Conservation (phyloP, 2,113 vertebrate species). For the Engraulis encrasicolus region DNA sequence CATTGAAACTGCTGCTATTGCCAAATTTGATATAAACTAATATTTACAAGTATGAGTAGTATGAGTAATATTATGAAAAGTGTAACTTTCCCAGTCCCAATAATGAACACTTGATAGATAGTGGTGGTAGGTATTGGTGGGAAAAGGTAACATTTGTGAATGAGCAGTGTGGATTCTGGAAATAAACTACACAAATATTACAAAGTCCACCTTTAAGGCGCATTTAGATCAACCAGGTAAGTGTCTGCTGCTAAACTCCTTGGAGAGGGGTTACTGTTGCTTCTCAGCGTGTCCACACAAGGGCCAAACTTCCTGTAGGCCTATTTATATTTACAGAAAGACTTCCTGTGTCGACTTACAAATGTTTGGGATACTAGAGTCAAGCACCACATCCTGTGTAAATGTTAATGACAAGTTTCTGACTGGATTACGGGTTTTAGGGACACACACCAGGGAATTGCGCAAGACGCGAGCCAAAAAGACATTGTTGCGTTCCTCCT, state of each 20-base stretch:
- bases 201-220: too few relatives aligned
- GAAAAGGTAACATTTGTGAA: too few relatives aligned
- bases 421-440: neutral
- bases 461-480: neutral
- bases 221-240: neutral
- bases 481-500: neutral
- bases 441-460: neutral
- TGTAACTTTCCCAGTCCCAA: too few relatives aligned
- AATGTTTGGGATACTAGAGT: neutral
- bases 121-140: too few relatives aligned
- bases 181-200: too few relatives aligned
- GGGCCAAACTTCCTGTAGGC: neutral
- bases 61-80: too few relatives aligned
- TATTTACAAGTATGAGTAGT: too few relatives aligned
- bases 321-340: neutral
- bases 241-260: neutral
- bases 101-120: too few relatives aligned
- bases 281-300: neutral
- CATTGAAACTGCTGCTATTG: too few relatives aligned
- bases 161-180: too few relatives aligned
- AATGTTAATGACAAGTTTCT: neutral
- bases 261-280: neutral
- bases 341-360: neutral
- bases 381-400: constrained; percentile 8
- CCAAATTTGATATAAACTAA: too few relatives aligned